Base-by-base conservation (phyloP, 2,797 vertebrate species). In the Rhincodon typus region DNA sequence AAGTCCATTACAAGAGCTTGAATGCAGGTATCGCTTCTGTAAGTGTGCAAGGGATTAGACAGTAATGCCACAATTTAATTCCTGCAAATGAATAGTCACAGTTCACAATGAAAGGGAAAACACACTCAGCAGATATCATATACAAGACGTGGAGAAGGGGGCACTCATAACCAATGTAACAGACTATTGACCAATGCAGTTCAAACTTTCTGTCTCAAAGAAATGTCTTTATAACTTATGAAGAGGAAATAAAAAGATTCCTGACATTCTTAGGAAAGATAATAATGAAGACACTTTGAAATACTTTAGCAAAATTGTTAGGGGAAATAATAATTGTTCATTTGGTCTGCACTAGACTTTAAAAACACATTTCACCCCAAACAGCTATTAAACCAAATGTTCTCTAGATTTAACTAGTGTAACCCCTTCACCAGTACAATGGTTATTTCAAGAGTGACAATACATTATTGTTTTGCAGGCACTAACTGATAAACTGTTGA, bases 1-100 rank as follows among this genome's bases (percentile, higher is more conserved):
- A 93, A 94, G 69, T 74, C 69, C 94, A 94, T 72, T 74, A 94
- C 38, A 94, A 19, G 70, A 70, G 94, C 69, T 72, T 46, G 46
- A 69, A 42, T 46, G 91, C 91, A 25, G n/a, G 38, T 38, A 91
- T 66, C 34, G 88, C 57, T 91, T 93, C 62, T 42, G 90, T 42
- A 93, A 93, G 62, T 93, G 90, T 67, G 62, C 62, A 67, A 17
- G 38, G 66, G 38, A 23, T 93, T 69, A 93, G 34, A 69, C 19
- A 93, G 19, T 93, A 93, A 93, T 67, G 90, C 90, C n/a, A 93
- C 90, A 93, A 69, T 67, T 7, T 3, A 62, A 38, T 42, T 38
- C 90, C 90, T 69, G 90, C 19, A 93, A 94, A 72, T 70, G 70
- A 46, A 50, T 42, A 53, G 94, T 94, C 94, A 74, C 69, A 74